Conservation (phyloP, 2,888 invertebrate genomes). For the Epistrophe eligans region DNA sequence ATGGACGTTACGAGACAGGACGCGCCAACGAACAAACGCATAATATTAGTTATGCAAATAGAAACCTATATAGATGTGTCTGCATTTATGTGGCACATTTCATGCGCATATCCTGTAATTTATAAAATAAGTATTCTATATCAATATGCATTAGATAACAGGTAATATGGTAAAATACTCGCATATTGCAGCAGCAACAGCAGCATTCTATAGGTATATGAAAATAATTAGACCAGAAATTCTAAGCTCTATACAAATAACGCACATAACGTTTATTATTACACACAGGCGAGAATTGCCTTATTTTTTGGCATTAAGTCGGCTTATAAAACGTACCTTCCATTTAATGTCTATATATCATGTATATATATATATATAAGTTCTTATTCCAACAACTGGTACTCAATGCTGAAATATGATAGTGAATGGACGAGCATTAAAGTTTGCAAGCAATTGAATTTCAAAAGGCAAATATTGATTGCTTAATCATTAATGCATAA, state of each 20-base stretch:
- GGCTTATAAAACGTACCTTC: constrained; percentile 27
- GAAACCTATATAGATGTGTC: neutral
- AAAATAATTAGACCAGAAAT: constrained; percentile 64
- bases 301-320: neutral
- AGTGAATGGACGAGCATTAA: neutral
- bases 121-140: constrained; percentile 59
- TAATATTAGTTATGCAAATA: neutral
- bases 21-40: constrained; percentile 35
- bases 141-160: constrained; percentile 64
- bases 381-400: neutral
- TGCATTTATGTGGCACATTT: neutral
- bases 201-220: constrained; percentile 6
- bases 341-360: neutral
- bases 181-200: constrained; percentile 29
- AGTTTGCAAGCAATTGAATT: constrained; percentile 52
- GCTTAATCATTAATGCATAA: constrained; percentile 54
- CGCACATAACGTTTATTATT: neutral
- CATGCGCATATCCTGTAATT: constrained; percentile 52
- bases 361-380: no score
- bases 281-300: neutral
- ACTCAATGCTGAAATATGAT: neutral
- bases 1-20: constrained; percentile 19
- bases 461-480: constrained; percentile 64
- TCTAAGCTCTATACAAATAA: constrained; percentile 2
- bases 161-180: constrained; percentile 36